Evolutionary conservation across 2,888 invertebrate genomes (phyloP).

Genomic region (Xestia rhomboidea): DNA sequence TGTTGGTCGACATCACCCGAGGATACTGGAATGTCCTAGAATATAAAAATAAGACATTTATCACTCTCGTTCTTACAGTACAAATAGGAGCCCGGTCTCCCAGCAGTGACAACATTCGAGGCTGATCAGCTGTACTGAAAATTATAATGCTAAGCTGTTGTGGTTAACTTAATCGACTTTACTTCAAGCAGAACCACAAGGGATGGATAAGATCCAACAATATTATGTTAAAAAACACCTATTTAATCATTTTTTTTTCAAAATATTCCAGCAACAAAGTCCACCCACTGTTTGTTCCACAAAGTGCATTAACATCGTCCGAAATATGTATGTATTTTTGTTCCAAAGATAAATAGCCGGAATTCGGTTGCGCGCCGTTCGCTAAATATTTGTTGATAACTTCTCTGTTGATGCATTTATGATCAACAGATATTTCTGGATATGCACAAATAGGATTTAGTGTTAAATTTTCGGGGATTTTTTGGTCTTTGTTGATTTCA

Average conservation of each 20-base stretch:
- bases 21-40: not conserved
- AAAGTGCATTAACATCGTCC: constrained; percentile 85
- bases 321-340: constrained; percentile 83
- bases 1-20: not conserved
- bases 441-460: constrained; percentile 23
- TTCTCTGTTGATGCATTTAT: constrained; percentile 72
- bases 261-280: constrained; percentile 15
- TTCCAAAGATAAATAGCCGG: constrained; percentile 80
- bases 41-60: not conserved
- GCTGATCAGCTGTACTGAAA: not conserved
- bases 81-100: not conserved
- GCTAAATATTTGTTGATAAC: constrained; percentile 77
- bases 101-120: not conserved
- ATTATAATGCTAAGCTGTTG: not conserved
- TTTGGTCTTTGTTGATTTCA: not conserved
- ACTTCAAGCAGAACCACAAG: not conserved
- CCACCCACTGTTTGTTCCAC: constrained; percentile 58
- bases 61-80: not conserved
- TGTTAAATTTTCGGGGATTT: not conserved
- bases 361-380: constrained; percentile 75
- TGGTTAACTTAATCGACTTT: not conserved
- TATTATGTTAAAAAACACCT: too few species aligned
- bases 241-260: not conserved
- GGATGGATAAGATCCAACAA: too few species aligned
- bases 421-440: constrained; percentile 62